Conservation (phyloP, 1,140 invertebrate genomes). For the Trichoplusia ni region DNA sequence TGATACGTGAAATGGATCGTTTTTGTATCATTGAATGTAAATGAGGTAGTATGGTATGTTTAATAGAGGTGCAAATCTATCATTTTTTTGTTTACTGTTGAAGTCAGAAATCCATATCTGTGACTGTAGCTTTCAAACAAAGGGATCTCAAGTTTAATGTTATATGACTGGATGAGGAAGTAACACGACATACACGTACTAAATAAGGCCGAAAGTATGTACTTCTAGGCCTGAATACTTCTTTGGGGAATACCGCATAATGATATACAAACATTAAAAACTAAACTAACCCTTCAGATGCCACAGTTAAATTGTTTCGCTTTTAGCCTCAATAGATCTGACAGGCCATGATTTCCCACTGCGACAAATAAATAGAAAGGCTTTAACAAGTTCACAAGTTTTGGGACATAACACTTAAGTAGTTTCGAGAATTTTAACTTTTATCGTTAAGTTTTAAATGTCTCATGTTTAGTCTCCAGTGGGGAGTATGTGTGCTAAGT, state of each 20-base stretch:
- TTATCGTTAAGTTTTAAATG: slow-evolving; percentile 22
- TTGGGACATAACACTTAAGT: slow-evolving; percentile 38
- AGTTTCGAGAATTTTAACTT: slow-evolving; percentile 33
- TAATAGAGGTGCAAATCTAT: too few species aligned
- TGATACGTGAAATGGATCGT: background rate
- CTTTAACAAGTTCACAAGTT: slow-evolving; percentile 45
- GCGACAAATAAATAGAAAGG: slow-evolving; percentile 41
- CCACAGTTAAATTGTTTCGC: background rate
- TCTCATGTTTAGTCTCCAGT: slow-evolving; percentile 5
- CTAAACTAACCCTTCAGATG: slow-evolving; percentile 14
- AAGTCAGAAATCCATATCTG: too few species aligned
- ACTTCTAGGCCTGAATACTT: background rate
- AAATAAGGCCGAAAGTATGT: background rate
- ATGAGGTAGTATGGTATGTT: too few species aligned
- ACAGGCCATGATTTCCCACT: slow-evolving; percentile 32
- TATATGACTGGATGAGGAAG: too few species aligned
- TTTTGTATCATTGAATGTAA: too few species aligned
- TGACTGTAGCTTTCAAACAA: too few species aligned
- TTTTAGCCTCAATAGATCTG: slow-evolving; percentile 18
- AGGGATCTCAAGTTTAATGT: too few species aligned
- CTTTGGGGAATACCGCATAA: background rate
- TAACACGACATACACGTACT: too few species aligned
- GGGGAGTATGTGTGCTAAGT: slow-evolving; percentile 8
- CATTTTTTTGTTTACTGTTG: too few species aligned
- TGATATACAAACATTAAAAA: slow-evolving; percentile 3